Conservation (phyloP, 1,140 invertebrate genomes). For the Eurosta solidaginis region DNA sequence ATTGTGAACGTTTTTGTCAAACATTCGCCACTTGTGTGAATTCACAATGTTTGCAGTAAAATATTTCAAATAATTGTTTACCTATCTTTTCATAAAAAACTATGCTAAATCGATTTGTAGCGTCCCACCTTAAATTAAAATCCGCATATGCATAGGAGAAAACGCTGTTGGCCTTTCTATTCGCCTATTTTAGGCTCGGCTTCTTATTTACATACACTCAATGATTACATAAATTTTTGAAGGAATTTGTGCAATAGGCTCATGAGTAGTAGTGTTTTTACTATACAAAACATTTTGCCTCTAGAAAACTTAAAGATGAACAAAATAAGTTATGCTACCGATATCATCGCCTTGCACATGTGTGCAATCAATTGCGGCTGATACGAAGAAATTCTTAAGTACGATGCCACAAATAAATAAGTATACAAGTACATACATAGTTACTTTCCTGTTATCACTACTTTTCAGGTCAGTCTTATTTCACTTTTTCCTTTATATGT, state of each 20-base stretch:
- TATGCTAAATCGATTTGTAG: too few relatives aligned
- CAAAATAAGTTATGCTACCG: background rate
- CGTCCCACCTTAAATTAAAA: too few relatives aligned
- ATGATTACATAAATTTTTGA: background rate
- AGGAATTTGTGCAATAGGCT: background rate
- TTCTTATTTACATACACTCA: background rate
- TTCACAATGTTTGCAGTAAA: too few relatives aligned
- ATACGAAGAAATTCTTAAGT: background rate
- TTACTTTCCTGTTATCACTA: slow-evolving; percentile 33
- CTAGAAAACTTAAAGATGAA: background rate
- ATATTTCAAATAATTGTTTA: too few relatives aligned
- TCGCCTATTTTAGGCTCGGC: slow-evolving; percentile 6
- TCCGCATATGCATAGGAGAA: too few relatives aligned
- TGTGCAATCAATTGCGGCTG: background rate
- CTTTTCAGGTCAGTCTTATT: background rate
- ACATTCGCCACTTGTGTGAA: too few relatives aligned
- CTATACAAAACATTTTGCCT: background rate
- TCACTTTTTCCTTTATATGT: background rate
- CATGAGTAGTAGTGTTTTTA: too few relatives aligned
- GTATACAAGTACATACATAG: background rate
- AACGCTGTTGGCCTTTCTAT: background rate
- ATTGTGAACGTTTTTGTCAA: too few relatives aligned
- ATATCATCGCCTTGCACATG: slow-evolving; percentile 3
- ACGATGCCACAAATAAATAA: too few relatives aligned
- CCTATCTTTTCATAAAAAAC: too few relatives aligned